phyloP scores from a whole-genome alignment of 2,113 vertebrate genomes.

The Boleophthalmus pectinirostris region DNA sequence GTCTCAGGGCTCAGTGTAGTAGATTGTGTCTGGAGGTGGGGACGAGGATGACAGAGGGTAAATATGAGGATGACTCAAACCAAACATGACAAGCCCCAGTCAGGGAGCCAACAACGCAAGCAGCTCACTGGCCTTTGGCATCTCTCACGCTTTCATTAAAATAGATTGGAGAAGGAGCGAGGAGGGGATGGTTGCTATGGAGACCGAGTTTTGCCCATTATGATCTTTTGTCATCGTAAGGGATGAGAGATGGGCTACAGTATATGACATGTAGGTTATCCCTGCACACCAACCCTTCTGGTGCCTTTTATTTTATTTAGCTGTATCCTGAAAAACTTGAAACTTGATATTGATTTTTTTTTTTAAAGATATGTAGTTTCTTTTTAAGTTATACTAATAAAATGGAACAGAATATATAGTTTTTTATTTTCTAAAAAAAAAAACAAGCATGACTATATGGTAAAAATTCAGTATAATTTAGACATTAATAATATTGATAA shows the following conservation, averaged over 20 bases:
- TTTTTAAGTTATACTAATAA: no score
- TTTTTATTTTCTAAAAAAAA: no score
- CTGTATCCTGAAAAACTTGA: background rate
- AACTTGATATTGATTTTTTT: no score
- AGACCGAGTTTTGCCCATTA: slow-evolving; percentile 47
- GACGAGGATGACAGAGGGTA: slow-evolving; percentile 16
- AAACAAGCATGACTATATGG: no score
- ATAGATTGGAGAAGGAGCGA: slow-evolving; percentile 46
- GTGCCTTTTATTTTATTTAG: no score
- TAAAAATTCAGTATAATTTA: no score
- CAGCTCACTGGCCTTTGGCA: slow-evolving; percentile 65
- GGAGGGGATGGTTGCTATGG: slow-evolving; percentile 48
- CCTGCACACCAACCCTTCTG: background rate
- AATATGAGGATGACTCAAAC: slow-evolving; percentile 53
- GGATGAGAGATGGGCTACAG: slow-evolving; percentile 8
- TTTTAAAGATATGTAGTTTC: no score
- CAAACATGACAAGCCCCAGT: slow-evolving; percentile 59
- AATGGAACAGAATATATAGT: no score
- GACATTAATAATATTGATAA: no score
- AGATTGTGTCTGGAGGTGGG: background rate
- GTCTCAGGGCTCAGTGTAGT: background rate
- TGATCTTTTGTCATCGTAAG: slow-evolving; percentile 36
- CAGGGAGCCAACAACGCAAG: slow-evolving; percentile 31
- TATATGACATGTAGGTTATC: background rate
- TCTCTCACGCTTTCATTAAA: slow-evolving; percentile 74